Evolutionary conservation across 2,113 vertebrate species (phyloP), one percentile per base, ranked within the genome.

Genomic region (Macrotus californicus): DNA sequence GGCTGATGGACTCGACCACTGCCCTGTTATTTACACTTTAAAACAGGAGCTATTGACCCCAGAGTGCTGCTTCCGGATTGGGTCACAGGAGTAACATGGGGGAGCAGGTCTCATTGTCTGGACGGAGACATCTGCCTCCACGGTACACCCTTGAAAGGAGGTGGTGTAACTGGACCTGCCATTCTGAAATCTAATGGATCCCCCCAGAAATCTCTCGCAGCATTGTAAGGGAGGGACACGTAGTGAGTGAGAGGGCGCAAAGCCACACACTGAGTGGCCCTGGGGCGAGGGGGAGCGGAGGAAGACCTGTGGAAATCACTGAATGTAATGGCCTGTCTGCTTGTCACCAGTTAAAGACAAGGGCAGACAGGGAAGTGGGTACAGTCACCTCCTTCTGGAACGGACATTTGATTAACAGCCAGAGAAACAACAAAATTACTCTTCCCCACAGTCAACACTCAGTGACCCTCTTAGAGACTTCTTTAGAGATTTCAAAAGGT

Each of bases 231-330:
- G 87, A 15, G 5, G 7, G n/a, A 36, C 15, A 39, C 15, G 9
- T 0, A 5, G 66, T 15, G 43, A 39, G 14, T 41, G 7, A 64
- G 6, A 64, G 14, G 66, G 36, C 14, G 2, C 34, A 84, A 31
- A 66, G 59, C 13, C 24, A 0, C 31, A 41, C 31, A 46, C 6
- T 50, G 1, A 14, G 18, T 52, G 26, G 26, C 43, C 29, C 16
- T 50, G 16, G 15, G 13, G 1, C n/a, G n/a, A n/a, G 3, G 0
- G 21, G 0, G 6, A 9, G 59, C 24, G 11, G 3, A 50, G 4
- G 24, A 24, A 36, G 46, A 46, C 26, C 5, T 15, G 11, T 5
- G 8, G 12, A 16, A 24, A 46, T 41, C 24, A 48, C 52, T 82
- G 24, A 81, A 75, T 34, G 1, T 13, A 87, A 34, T 22, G 64